phyloP scores from a whole-genome alignment of 2,113 vertebrate species.

The Indicator maculatus region DNA sequence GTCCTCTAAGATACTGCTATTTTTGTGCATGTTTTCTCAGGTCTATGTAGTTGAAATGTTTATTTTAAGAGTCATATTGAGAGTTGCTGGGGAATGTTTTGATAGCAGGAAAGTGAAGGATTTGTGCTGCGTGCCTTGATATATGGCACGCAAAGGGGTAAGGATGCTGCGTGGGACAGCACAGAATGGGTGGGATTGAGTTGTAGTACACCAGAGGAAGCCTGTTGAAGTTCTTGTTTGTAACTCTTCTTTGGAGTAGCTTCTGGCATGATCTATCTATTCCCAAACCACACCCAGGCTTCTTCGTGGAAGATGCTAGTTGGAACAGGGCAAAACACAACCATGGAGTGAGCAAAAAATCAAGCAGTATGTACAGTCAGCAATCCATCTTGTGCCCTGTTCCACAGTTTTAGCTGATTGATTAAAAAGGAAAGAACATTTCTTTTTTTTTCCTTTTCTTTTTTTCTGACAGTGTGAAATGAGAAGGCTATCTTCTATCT shows the following conservation, averaged over 20 bases:
- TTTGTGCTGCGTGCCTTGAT: neutral
- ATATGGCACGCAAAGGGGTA: accelerated
- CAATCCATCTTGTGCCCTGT: accelerated
- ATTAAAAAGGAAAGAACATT: neutral
- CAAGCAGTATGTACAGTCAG: neutral
- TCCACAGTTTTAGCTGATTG: neutral
- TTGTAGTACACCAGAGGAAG: neutral
- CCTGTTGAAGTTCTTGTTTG: neutral
- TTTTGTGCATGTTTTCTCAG: neutral
- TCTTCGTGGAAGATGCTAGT: neutral
- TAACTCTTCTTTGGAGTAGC: neutral
- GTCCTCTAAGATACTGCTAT: neutral
- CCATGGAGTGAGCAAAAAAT: neutral
- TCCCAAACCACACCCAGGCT: neutral
- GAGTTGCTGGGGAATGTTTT: neutral
- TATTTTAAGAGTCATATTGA: accelerated
- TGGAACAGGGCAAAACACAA: neutral
- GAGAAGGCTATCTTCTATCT: neutral
- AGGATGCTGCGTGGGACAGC: neutral
- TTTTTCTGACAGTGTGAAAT: neutral
- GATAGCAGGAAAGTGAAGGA: neutral
- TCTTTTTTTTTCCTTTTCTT: neutral
- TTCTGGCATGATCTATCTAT: neutral
- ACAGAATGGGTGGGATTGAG: neutral
- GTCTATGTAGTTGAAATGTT: neutral